phyloP scores from a whole-genome alignment of 2,888 invertebrate genomes.

The Hoplodrina blanda region DNA sequence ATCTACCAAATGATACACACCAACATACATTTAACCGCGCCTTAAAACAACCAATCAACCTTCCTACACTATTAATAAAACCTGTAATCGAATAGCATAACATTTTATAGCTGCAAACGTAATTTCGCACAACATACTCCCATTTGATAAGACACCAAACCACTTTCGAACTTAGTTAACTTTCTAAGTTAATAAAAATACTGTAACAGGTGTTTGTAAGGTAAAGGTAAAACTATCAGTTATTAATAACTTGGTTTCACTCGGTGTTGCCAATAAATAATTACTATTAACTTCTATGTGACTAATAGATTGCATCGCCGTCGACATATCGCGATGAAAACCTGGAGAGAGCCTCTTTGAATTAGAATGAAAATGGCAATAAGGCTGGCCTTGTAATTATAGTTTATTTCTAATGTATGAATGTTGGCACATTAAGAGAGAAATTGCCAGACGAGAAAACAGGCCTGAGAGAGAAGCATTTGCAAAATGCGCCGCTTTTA shows the following conservation, averaged over 20 bases:
- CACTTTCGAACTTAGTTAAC: slow-evolving; percentile 71
- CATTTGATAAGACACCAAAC: slow-evolving; percentile 69
- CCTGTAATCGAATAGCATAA: slow-evolving; percentile 30
- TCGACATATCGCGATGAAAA: slow-evolving; percentile 44
- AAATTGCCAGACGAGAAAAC: slow-evolving; percentile 52
- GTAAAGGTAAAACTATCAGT: slow-evolving; percentile 53
- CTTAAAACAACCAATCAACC: slow-evolving; percentile 29
- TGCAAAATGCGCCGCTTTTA: slow-evolving; percentile 43
- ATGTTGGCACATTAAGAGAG: slow-evolving; percentile 34
- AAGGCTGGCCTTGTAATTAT: slow-evolving; percentile 35
- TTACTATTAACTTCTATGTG: slow-evolving; percentile 35
- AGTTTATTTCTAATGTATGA: slow-evolving; percentile 52
- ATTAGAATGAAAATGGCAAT: slow-evolving; percentile 44
- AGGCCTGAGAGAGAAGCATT: slow-evolving; percentile 21
- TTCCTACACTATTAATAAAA: slow-evolving; percentile 30
- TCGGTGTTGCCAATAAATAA: slow-evolving; percentile 51
- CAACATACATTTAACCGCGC: slow-evolving; percentile 18
- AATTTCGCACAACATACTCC: slow-evolving; percentile 64
- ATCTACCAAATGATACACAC: slow-evolving; percentile 51
- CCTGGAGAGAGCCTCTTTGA: slow-evolving; percentile 35
- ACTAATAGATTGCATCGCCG: slow-evolving; percentile 36
- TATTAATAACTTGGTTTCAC: slow-evolving; percentile 58
- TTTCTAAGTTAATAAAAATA: slow-evolving; percentile 73
- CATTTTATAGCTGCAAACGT: slow-evolving; percentile 37
- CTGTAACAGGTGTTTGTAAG: slow-evolving; percentile 58